Evolutionary conservation across 1,140 invertebrate species (phyloP).

Genomic region (Apocrypta bakeri): DNA sequence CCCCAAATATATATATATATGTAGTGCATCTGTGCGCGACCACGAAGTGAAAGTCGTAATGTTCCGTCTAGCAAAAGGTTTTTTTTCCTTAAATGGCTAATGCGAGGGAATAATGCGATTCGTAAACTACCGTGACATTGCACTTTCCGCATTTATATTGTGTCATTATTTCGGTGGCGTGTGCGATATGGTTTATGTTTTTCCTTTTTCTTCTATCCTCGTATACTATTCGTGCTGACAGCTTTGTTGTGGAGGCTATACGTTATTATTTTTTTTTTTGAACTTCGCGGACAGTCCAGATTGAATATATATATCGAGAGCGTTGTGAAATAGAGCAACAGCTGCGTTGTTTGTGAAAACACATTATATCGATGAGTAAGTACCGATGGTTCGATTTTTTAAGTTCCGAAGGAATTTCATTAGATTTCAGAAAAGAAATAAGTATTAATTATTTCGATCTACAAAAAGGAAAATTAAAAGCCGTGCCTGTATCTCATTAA

Average conservation of each 20-base stretch:
- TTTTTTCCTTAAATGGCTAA: neutral
- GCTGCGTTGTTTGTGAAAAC: neutral
- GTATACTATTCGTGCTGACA: neutral
- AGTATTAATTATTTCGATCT: too few species aligned
- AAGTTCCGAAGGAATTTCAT: too few species aligned
- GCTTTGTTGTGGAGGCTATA: neutral
- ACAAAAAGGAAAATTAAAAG: too few species aligned
- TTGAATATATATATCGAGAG: neutral
- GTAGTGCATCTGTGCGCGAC: neutral
- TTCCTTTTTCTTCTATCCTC: neutral
- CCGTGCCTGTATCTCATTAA: too few species aligned
- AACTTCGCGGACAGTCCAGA: neutral
- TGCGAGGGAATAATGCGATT: slow-evolving; percentile 8
- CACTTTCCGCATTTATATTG: slow-evolving; percentile 30
- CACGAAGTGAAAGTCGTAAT: neutral
- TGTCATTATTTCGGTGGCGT: neutral
- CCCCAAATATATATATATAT: neutral
- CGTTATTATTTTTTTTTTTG: neutral
- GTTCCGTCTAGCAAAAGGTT: neutral
- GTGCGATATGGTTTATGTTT: neutral
- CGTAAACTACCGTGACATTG: slow-evolving; percentile 49
- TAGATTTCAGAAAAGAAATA: too few species aligned
- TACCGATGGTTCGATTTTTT: neutral
- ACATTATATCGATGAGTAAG: neutral
- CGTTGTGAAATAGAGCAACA: neutral